Conservation (phyloP, 2,113 vertebrate species). For the Prionailurus viverrinus region DNA sequence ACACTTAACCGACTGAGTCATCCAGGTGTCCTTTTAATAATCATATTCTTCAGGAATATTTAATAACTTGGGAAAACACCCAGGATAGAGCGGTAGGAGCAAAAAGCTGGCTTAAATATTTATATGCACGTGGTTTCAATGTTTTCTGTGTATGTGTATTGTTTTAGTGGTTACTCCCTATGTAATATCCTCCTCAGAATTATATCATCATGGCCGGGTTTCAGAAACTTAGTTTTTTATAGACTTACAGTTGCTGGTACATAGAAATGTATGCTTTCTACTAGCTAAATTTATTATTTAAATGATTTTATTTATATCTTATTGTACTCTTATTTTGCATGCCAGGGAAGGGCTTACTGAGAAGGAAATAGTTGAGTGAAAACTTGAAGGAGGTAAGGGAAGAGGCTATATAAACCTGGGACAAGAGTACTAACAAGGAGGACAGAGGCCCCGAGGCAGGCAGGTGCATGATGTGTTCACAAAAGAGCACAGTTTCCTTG, state of each 20-base stretch:
- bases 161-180: not conserved
- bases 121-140: fast-evolving
- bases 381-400: not conserved
- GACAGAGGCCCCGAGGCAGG: not conserved
- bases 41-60: not conserved
- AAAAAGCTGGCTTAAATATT: not conserved
- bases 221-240: not conserved
- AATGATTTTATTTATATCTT: not conserved
- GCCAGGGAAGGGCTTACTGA: not conserved
- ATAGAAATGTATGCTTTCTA: not conserved
- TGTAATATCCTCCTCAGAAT: not conserved
- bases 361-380: not conserved
- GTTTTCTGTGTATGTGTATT: not conserved
- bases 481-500: fast-evolving
- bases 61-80: not conserved
- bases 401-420: no score
- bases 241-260: not conserved
- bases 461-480: fast-evolving
- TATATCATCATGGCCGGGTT: not conserved
- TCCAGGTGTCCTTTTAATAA: not conserved
- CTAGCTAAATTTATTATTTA: not conserved
- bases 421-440: not conserved
- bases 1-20: no score
- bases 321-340: not conserved
- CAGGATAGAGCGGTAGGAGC: not conserved